Conservation (phyloP, 2,797 vertebrate species). For the Lateolabrax maculatus region DNA sequence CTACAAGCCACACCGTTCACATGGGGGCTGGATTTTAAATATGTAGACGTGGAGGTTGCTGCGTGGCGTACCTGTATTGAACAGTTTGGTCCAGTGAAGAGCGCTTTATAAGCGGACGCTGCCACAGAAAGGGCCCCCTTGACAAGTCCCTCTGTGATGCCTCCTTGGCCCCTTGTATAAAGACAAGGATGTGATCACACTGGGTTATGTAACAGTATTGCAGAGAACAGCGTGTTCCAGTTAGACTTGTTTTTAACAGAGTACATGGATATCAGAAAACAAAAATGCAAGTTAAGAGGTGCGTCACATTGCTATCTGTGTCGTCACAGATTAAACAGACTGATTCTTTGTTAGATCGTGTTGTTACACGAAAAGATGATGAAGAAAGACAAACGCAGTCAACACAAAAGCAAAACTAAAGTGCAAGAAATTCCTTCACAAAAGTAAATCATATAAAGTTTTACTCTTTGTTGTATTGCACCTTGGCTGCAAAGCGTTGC, state of each 20-base stretch:
- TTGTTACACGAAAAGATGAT: not conserved
- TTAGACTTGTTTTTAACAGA: not conserved
- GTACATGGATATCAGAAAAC: not conserved
- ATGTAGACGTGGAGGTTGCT: not conserved
- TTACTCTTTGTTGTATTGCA: slow-evolving; percentile 38
- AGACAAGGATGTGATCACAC: slow-evolving; percentile 43
- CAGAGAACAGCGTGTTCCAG: slow-evolving; percentile 3
- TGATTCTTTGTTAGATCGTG: not conserved
- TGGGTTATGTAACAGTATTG: not conserved
- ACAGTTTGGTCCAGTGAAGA: slow-evolving; percentile 94
- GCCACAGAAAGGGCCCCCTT: slow-evolving; percentile 98
- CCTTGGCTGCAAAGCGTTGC: slow-evolving; percentile 82
- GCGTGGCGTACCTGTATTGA: slow-evolving; percentile 86
- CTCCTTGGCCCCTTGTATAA: slow-evolving; percentile 81
- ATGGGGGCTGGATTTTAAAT: not conserved
- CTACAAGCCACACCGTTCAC: too few species aligned
- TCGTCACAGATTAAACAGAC: not conserved
- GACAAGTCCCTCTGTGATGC: slow-evolving; percentile 94
- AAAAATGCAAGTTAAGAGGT: not conserved
- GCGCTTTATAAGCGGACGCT: slow-evolving; percentile 96
- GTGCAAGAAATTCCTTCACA: not conserved
- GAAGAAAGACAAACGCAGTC: not conserved
- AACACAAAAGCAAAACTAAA: not conserved
- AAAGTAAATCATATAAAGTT: not conserved
- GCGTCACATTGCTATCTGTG: not conserved